Percentiles rank a stretch among this genome's conserved stretches.
Conservation (phyloP, 2,888 invertebrate genomes). For the Nomada fabriciana region DNA sequence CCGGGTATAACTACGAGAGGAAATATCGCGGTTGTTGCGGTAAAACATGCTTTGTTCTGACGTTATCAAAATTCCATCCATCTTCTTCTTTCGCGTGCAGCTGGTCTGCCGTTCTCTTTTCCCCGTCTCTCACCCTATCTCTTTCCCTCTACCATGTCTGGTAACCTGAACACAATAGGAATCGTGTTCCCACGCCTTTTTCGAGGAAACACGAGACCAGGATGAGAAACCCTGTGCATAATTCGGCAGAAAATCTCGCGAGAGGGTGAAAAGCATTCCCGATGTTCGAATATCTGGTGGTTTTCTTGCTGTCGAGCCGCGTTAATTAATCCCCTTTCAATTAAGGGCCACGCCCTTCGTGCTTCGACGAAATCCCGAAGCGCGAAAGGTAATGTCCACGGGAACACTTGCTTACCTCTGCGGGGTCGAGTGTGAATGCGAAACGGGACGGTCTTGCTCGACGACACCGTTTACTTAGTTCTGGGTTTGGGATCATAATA, state of each 20-base stretch:
- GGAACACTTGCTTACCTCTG: conserved; percentile 55
- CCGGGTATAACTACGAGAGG: conserved; percentile 46
- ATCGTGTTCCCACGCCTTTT: conserved; percentile 50
- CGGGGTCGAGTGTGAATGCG: conserved; percentile 50
- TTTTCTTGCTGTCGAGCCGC: conserved; percentile 70
- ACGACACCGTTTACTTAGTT: conserved; percentile 43
- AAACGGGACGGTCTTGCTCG: conserved; percentile 47
- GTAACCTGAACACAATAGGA: conserved; percentile 27
- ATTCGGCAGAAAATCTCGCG: conserved; percentile 65
- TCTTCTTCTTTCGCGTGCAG: conserved; percentile 31
- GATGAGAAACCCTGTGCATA: conserved; percentile 62
- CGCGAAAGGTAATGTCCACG: conserved; percentile 60
- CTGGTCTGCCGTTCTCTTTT: conserved; percentile 13
- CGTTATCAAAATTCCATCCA: conserved; percentile 75
- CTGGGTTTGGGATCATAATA: conserved; percentile 38
- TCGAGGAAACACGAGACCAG: conserved; percentile 16
- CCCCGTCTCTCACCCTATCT: neutral
- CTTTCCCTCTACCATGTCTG: neutral
- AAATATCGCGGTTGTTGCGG: conserved; percentile 69
- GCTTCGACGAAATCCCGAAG: conserved; percentile 53
- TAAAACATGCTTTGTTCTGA: conserved; percentile 65
- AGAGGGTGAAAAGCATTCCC: conserved; percentile 42
- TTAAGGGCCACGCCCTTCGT: conserved; percentile 68
- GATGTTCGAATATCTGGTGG: conserved; percentile 61
- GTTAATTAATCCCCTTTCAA: conserved; percentile 75